Evolutionary conservation across 2,888 invertebrate species (phyloP), one percentile per base, ranked within the genome.

Genomic region (Marronus borbonicus): DNA sequence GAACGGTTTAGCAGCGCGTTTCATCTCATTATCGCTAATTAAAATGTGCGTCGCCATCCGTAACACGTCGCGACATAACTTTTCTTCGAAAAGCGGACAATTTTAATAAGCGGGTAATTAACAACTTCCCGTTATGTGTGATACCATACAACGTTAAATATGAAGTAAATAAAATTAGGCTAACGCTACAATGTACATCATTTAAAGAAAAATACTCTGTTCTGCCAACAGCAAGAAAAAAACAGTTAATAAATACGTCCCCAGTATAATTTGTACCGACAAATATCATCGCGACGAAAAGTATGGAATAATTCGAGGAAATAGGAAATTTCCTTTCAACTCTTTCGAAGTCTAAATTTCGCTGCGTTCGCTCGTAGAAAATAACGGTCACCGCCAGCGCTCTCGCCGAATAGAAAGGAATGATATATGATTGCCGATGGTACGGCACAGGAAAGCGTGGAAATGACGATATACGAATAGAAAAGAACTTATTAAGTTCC

Each of bases 341-440:
- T 28, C 24, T 62, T 10, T 14, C 62, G 10, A 44, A 39, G 39
- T 62, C 8, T 31, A 14, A 28, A 62, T 31, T 31, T 62, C 28
- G 62, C 62, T 8, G 14, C 28, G 62, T 8, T 62, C 28, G 31
- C 24, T 28, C 31, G 31, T 31, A 62, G 62, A 62, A 62, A 62
- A 62, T 31, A 14, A 14, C 62, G 44, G 12, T n/a, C 24, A 31
- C 24, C 62, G 31, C 31, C 31, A 5, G 5, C 31, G 31, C 31
- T 31, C 31, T 31, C 24, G 31, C 62, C 31, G 31, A 62, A 28
- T n/a, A 62, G n/a, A 62, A 62, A 62, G 62, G 62, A 62, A 62
- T 62, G 62, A 62, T 62, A 62, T 62, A 62, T 28, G 17, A 31
- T 5, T 7, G n/a, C 24, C 62, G 12, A 62, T 62, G 31, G 62